Evolutionary conservation across 2,797 vertebrate species (phyloP), one percentile per base, ranked within the genome.

Genomic region (Myotis myotis): DNA sequence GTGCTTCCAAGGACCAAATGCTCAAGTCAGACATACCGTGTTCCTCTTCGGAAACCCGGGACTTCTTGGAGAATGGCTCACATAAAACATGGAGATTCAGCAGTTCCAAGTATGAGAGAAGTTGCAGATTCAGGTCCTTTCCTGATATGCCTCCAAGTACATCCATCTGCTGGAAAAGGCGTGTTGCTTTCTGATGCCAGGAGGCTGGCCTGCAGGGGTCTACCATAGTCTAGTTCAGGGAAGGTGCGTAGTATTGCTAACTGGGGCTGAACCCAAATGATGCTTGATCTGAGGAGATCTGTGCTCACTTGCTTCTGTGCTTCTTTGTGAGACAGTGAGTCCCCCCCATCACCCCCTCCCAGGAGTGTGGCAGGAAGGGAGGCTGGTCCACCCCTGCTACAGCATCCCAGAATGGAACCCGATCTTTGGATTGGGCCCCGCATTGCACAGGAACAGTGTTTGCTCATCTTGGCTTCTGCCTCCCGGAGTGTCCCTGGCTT

Each of bases 71-170:
- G 86, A 94, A 80, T 16, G 28, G 88, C 79, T 88, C 90, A 86
- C 71, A 92, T 93, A 91, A 96, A 94, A 95, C 80, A 87, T 51
- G 60, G 95, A 78, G 90, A 93, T 87, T n/a, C 30, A 85, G 49
- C 51, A 60, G 51, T 90, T 95, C 90, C 89, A 97, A 96, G 60
- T 84, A 78, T 87, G 41, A 75, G 89, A 96, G 75, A 80, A 92
- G 79, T 72, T 96, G 51, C 72, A 96, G 91, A 93, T 76, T 19
- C 60, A 22, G 12, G 72, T 85, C 70, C 38, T 94, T 94, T 94
- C 30, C 74, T 19, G 33, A 57, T 79, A 33, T 36, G 62, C 51
- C 70, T 86, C 89, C 82, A 92, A 96, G 5, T 6, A 16, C 23
- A 44, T 78, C 71, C 55, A 62, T 17, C 16, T 8, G 1, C 28